Conservation (phyloP, 2,888 invertebrate genomes). For the Napeogenes sylphis region DNA sequence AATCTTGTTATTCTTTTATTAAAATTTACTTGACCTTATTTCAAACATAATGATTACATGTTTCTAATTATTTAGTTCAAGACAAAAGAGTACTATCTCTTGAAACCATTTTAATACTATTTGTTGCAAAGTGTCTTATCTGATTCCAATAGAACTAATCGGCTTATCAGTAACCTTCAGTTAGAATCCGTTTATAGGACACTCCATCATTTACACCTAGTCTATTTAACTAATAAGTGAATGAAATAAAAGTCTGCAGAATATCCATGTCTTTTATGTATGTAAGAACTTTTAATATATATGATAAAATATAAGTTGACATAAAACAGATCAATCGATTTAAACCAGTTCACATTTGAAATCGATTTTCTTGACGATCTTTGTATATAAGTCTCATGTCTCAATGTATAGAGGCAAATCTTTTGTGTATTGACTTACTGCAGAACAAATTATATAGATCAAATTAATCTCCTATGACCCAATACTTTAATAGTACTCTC, state of each 20-base stretch:
- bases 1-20: no score
- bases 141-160: constrained; percentile 19
- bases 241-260: no score
- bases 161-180: constrained; percentile 23
- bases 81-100: constrained; percentile 7
- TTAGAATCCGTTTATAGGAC: constrained; percentile 17
- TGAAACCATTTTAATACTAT: constrained; percentile 13
- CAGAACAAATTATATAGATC: constrained; percentile 13
- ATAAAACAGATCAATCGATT: neutral
- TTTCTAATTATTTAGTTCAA: no score
- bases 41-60: no score
- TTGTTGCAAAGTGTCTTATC: constrained; percentile 24
- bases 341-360: neutral
- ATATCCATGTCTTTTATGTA: no score
- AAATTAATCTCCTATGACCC: constrained; percentile 5
- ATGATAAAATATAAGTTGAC: no score
- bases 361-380: constrained; percentile 39
- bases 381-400: constrained; percentile 59
- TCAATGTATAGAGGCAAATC: constrained; percentile 32
- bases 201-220: constrained; percentile 15
- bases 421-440: constrained; percentile 17
- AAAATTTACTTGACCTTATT: no score
- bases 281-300: no score
- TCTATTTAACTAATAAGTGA: no score
- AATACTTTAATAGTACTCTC: no score